Evolutionary conservation across 1,140 invertebrate species (phyloP), one percentile per base, ranked within the genome.

Genomic region (Eupristina koningsbergeri): DNA sequence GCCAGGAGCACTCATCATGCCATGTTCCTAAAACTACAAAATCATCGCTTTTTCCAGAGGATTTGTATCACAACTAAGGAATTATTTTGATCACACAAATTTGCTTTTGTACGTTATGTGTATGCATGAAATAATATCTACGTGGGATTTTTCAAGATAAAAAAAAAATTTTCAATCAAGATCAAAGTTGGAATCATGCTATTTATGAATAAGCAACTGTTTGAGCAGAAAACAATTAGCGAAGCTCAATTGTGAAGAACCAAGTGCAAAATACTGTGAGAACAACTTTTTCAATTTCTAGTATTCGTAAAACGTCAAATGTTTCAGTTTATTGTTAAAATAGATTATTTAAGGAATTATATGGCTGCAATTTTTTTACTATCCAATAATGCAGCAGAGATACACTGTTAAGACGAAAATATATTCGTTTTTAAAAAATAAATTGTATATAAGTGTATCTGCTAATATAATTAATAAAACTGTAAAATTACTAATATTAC

Each of bases 1-100:
- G 74, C 87, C 84, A 88, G 86, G 85, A 84, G 80, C 77, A 87
- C n/a, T 84, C 61, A 83, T 87, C 69, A 29, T 81, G 22, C 53
- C 63, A 69, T 34, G 74, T 74, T 83, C 64, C 75, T 78, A 77
- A 58, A 78, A 36, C 64, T 83, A 75, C 75, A 77, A 83, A 78
- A 69, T 53, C 79, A 74, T 83, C 73, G 29, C 69, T 75, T 81
- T 76, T 53, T 50, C 67, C 81, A 73, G 74, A 75, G 81, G 77
- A 74, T 74, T 36, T 76, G n/a, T 81, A 63, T 84, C 80, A 78
- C 81, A 84, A 82, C 73, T 79, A 58, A 61, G 61, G 69, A 45
- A 81, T 69, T 29, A 69, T 74, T 50, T 36, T 71, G 26, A 80
- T 47, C 26, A 39, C 41, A 50, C 47, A 34, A 47, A 79, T 45